Evolutionary conservation across 2,113 vertebrate genomes (phyloP).

Genomic region (Suncus etruscus): DNA sequence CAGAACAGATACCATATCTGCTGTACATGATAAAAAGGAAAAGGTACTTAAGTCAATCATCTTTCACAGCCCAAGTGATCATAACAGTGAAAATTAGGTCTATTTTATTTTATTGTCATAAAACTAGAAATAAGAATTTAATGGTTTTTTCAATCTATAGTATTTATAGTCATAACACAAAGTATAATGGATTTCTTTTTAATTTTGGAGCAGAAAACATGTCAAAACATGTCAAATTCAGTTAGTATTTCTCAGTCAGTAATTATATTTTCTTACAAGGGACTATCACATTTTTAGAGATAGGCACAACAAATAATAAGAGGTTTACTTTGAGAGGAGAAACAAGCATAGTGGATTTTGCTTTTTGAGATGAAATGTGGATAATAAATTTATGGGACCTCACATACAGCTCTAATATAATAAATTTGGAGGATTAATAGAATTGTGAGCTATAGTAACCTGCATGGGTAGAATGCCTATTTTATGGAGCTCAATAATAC

Average conservation of each 20-base stretch:
- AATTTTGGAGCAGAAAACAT: slow-evolving; percentile 87
- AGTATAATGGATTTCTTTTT: slow-evolving; percentile 87
- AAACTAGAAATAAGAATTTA: slow-evolving; percentile 87
- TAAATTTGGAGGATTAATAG: slow-evolving; percentile 93
- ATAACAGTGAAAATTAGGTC: slow-evolving; percentile 73
- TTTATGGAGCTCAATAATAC: slow-evolving; percentile 92
- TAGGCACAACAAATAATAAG: slow-evolving; percentile 90
- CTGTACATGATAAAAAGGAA: background rate
- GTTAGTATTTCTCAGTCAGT: slow-evolving; percentile 89
- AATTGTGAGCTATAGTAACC: slow-evolving; percentile 92
- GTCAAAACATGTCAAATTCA: slow-evolving; percentile 89
- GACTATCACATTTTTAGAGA: slow-evolving; percentile 88
- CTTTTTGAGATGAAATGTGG: slow-evolving; percentile 89
- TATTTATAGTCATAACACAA: slow-evolving; percentile 84
- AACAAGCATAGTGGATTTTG: slow-evolving; percentile 80
- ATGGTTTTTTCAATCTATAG: slow-evolving; percentile 69
- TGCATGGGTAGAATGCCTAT: slow-evolving; percentile 89
- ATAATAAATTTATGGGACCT: slow-evolving; percentile 93
- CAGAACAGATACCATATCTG: slow-evolving; percentile 14
- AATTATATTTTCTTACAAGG: slow-evolving; percentile 90
- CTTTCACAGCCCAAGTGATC: slow-evolving; percentile 24
- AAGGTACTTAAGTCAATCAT: slow-evolving; percentile 63
- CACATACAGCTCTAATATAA: slow-evolving; percentile 93
- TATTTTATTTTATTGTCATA: slow-evolving; percentile 70
- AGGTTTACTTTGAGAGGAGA: slow-evolving; percentile 88